Base-by-base conservation (phyloP, 2,888 invertebrate genomes). In the Agriotes lineatus region DNA sequence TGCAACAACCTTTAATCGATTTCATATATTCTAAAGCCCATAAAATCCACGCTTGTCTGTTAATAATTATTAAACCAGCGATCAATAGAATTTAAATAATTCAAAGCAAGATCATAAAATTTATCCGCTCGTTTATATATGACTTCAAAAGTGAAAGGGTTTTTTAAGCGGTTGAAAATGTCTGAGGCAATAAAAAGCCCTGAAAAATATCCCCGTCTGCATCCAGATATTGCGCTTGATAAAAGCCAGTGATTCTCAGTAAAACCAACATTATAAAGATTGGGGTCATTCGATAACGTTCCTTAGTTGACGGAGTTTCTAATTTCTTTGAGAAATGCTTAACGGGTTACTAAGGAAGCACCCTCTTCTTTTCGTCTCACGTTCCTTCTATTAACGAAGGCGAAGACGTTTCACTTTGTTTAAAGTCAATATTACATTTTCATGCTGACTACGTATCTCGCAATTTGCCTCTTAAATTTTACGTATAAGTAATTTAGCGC, bases 251-350 rank as follows among this genome's bases (percentile, higher is more conserved):
- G 50, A 68, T 63, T 63, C 45, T 39, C 42, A 63, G 52, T 45
- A 64, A 67, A 67, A 61, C 60, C 60, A 42, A 60, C 59, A 54
- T 63, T 63, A 59, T 68, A 68, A 68, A 68, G 62, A 68, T 68
- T 63, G 58, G 50, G 68, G 68, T 62, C 68, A 58, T 63, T 63
- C 62, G 68, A 68, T 68, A 68, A 54, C 50, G 58, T 48, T 61
- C 25, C 57, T 42, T 57, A 56, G 60, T 68, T 63, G 62, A 68
- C 63, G 50, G 50, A 68, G 62, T 67, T 67, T 62, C 57, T 67
- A 62, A 62, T 62, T 67, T 67, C 67, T 67, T 67, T 62, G 56
- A 62, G 35, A 30, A 57, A 67, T 50, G 57, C 57, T 67, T 67
- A 62, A 62, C 62, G 67, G 60, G 67, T 67, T 57, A 61, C 62